Evolutionary conservation across 2,113 vertebrate genomes (phyloP), one percentile per base, ranked within the genome.

Genomic region (Pyrgilauda ruficollis): DNA sequence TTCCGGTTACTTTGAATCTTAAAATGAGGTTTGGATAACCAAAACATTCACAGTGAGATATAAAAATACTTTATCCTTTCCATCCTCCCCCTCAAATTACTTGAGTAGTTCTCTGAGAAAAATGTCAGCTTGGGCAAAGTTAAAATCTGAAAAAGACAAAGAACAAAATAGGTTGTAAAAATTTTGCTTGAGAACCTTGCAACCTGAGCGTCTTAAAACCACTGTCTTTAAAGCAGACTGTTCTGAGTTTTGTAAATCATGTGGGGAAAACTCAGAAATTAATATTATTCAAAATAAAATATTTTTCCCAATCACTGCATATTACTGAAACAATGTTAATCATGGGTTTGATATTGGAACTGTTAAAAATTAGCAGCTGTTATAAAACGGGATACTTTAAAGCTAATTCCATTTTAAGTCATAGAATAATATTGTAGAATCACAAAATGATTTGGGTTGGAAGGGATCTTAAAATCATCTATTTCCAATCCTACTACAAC

Each of bases 1-100:
- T 94, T 96, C 96, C 78, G 2, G n/a, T n/a, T 58, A 62, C 67
- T 93, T 82, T 87, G 82, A 91, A 83, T 85, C 24, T 78, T 47
- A 83, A 53, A 89, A 30, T 44, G 82, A 85, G 53, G 62, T 74
- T 85, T 90, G 72, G 63, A 63, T 44, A 87, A 88, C 30, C 72
- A 85, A 93, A 94, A 33, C 43, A 28, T 85, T 88, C 62, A 62
- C 67, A 69, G 58, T 62, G 61, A 87, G 53, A 69, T 39, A 75
- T 13, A 84, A 69, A 35, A 86, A 75, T 37, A 68, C 30, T 91
- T 89, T 24, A 87, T 41, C 33, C 74, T 37, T 68, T 58, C n/a
- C 63, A 31, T 13, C 15, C 49, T 15, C 8, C 23, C 15, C 17
- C 19, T 6, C 14, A 4, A 64, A 75, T 27, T 72, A 22, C 5